Conservation (phyloP, 2,113 vertebrate species). For the Erinaceus europaeus region DNA sequence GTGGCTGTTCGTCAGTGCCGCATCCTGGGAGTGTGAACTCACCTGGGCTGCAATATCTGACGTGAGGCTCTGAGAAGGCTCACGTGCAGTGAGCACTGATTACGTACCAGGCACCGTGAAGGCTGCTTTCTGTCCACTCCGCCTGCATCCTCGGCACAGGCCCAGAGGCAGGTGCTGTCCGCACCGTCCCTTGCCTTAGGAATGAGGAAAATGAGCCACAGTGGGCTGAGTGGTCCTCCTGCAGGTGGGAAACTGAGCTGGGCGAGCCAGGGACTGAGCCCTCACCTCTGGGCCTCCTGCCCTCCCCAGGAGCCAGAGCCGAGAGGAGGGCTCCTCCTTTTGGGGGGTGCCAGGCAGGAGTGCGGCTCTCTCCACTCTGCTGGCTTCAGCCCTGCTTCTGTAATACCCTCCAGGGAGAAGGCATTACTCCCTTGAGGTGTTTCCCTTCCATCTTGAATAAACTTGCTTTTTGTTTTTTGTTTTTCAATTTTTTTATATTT, state of each 20-base stretch:
- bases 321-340: neutral
- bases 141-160: neutral
- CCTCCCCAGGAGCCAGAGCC: neutral
- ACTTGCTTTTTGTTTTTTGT: neutral
- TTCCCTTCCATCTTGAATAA: neutral
- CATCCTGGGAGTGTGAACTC: neutral
- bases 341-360: neutral
- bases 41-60: neutral
- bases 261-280: neutral
- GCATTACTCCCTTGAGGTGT: neutral
- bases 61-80: neutral
- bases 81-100: neutral
- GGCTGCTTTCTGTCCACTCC: neutral
- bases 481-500: too few relatives aligned
- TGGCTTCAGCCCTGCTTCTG: neutral
- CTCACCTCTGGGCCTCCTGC: neutral
- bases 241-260: neutral
- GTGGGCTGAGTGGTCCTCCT: neutral
- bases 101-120: neutral
- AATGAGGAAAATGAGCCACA: neutral
- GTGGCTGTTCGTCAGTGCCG: neutral
- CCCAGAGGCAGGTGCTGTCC: neutral
- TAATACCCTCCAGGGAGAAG: neutral
- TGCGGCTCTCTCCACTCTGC: neutral
- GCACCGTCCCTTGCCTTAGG: neutral